Percentiles rank a stretch among this genome's conserved stretches.
phyloP scores from a whole-genome alignment of 2,113 vertebrate genomes.

The Strigops habroptila region DNA sequence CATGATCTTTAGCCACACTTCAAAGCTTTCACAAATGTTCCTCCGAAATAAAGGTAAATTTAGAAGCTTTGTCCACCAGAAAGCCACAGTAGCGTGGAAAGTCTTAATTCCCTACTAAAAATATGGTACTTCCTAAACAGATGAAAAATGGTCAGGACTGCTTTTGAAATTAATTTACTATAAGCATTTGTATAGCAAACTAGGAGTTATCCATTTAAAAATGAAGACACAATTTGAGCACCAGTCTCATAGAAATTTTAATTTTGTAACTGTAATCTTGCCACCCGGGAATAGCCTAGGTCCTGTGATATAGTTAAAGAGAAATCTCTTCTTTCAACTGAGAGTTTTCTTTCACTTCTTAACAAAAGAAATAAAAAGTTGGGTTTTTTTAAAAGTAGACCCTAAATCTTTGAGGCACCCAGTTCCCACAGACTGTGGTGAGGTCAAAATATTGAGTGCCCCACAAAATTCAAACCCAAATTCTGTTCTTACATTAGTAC shows the following conservation, averaged over 20 bases:
- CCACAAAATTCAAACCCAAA: background rate
- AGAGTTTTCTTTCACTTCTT: background rate
- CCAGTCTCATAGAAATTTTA: background rate
- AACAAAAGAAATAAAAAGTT: background rate
- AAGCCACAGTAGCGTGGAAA: background rate
- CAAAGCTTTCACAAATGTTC: background rate
- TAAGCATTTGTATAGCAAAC: background rate
- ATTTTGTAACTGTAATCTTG: background rate
- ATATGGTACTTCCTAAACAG: background rate
- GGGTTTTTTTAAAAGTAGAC: background rate
- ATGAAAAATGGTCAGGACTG: background rate
- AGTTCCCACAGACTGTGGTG: background rate
- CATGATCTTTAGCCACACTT: background rate
- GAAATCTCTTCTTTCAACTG: background rate
- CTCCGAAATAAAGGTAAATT: background rate
- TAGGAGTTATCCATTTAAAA: background rate
- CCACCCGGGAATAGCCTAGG: background rate
- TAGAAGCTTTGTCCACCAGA: background rate
- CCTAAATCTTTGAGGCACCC: background rate
- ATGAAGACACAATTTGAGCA: background rate
- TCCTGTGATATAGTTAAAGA: background rate
- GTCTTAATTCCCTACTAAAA: background rate
- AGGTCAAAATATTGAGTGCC: background rate
- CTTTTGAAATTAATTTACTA: background rate
- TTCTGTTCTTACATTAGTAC: background rate